Evolutionary conservation across 2,113 vertebrate genomes (phyloP).

Genomic region (Hystrix cristata): DNA sequence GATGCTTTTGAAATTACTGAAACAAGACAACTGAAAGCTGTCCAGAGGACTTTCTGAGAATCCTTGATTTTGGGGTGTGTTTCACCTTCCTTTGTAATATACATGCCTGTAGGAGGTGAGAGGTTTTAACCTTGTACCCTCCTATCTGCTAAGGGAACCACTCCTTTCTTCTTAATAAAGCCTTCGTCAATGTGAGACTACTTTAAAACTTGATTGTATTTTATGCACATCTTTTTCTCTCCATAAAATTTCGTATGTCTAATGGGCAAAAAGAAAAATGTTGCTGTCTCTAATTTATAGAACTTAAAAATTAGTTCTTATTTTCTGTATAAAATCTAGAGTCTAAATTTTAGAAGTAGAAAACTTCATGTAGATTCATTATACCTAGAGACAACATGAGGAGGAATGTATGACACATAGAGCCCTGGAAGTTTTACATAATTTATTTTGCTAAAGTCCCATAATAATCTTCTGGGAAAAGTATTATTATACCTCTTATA

Average conservation of each 20-base stretch:
- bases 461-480: neutral
- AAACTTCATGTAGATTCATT: neutral
- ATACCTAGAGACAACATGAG: neutral
- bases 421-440: neutral
- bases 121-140: neutral
- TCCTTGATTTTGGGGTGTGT: neutral
- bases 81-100: neutral
- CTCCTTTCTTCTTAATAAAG: neutral
- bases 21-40: neutral
- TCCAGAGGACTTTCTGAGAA: neutral
- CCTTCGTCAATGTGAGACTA: neutral
- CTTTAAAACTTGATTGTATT: neutral
- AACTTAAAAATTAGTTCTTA: slow-evolving; percentile 6
- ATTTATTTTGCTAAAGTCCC: slow-evolving; percentile 14
- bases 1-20: neutral
- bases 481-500: neutral
- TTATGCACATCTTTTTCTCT: neutral
- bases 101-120: neutral
- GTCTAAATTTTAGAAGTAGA: slow-evolving; percentile 6
- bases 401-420: neutral
- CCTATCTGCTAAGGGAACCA: neutral
- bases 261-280: neutral
- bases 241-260: neutral
- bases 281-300: neutral
- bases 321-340: neutral